phyloP scores from a whole-genome alignment of 2,888 invertebrate species.

The Dasypogon diadema region DNA sequence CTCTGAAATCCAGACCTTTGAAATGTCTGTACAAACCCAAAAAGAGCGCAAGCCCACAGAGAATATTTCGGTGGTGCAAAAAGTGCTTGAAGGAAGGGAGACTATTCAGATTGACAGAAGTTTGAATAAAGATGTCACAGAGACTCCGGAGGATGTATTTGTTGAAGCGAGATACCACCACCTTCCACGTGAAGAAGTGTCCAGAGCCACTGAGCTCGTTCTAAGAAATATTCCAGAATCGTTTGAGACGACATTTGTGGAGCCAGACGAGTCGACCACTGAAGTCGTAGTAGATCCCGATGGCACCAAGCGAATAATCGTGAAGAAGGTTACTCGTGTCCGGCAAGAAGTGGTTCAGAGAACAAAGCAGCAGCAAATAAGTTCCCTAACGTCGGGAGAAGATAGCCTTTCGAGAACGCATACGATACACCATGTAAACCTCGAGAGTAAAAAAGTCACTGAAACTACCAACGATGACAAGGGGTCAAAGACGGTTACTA shows the following conservation, averaged over 20 bases:
- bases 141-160: conserved; percentile 73
- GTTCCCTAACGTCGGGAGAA: neutral
- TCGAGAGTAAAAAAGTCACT: neutral
- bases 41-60: conserved; percentile 71
- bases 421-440: neutral
- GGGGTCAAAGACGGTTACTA: conserved; percentile 58
- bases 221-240: conserved; percentile 80
- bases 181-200: conserved; percentile 69
- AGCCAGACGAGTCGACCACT: conserved; percentile 86
- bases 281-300: conserved; percentile 85
- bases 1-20: conserved; percentile 61
- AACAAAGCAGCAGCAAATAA: conserved; percentile 66
- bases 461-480: conserved; percentile 68
- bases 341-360: conserved; percentile 77
- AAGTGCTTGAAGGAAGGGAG: conserved; percentile 75
- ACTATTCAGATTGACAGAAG: conserved; percentile 80
- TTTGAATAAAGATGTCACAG: conserved; percentile 71
- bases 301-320: conserved; percentile 83
- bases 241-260: conserved; percentile 84
- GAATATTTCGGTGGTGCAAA: conserved; percentile 77
- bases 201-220: conserved; percentile 77
- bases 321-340: conserved; percentile 79
- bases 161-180: conserved; percentile 81
- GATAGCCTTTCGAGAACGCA: conserved; percentile 64
- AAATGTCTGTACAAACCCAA: conserved; percentile 65